A percentile compares a stretch with the other conserved stretches of the same genome.
Evolutionary conservation across 35 echinoderm and acorn worm species (phyloP).

Genomic region (Ophiothrix spiculata): DNA sequence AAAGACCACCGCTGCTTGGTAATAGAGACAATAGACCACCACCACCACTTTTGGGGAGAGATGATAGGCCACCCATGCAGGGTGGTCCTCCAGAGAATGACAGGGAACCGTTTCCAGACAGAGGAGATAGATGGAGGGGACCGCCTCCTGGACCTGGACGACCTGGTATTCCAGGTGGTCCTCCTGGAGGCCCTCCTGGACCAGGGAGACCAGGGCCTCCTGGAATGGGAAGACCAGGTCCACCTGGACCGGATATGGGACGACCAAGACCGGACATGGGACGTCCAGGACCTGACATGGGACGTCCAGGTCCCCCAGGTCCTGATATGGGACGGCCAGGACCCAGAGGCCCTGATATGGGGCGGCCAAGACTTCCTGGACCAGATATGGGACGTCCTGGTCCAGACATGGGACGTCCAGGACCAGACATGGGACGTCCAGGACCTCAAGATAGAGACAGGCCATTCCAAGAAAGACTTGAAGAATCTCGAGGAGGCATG

Average conservation of each 20-base stretch:
- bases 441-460: not conserved
- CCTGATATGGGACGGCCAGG: slow-evolving; percentile 11
- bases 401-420: not conserved
- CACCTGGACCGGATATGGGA: not conserved
- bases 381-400: slow-evolving; percentile 8
- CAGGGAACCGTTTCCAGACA: slow-evolving; percentile 41
- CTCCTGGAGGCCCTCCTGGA: slow-evolving; percentile 34
- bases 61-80: not conserved
- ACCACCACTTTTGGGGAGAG: not conserved
- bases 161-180: slow-evolving; percentile 42
- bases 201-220: slow-evolving; percentile 24
- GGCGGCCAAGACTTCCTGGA: slow-evolving; percentile 6
- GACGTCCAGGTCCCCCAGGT: not conserved
- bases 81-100: not conserved
- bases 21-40: not conserved
- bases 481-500: slow-evolving; percentile 21
- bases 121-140: slow-evolving; percentile 26
- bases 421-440: slow-evolving; percentile 12
- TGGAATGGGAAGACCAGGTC: slow-evolving; percentile 12
- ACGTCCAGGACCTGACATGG: not conserved
- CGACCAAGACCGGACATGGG: not conserved
- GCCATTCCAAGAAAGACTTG: slow-evolving; percentile 11
- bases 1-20: not conserved
- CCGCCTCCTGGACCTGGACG: slow-evolving; percentile 41
- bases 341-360: too few species aligned